These are phyloP conservation scores for Graphium colonna DNA, from an alignment of 2,888 invertebrate genomes.

Conservation along the genomic window DNA sequence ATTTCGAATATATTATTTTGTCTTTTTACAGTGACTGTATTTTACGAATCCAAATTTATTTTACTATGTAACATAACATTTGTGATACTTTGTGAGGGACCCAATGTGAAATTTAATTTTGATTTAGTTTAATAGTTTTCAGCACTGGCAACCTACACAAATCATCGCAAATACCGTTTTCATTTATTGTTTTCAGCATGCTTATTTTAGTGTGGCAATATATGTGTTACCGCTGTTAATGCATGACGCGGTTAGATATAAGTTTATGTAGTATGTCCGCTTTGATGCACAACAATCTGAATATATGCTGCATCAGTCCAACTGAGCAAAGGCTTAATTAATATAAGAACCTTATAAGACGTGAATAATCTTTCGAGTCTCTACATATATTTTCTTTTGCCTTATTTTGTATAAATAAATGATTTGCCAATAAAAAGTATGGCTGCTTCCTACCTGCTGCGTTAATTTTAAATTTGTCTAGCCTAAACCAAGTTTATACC, in stretches of 20 bases:
- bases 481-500: too few relatives aligned
- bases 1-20: slow-evolving; percentile 14
- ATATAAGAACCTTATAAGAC: too few relatives aligned
- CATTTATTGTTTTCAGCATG: slow-evolving; percentile 22
- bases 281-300: slow-evolving; percentile 20
- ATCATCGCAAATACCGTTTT: slow-evolving; percentile 28
- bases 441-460: slow-evolving; percentile 25
- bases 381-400: too few relatives aligned
- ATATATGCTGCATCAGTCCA: not conserved
- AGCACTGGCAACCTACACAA: slow-evolving; percentile 46
- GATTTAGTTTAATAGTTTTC: slow-evolving; percentile 19
- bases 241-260: slow-evolving; percentile 16
- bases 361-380: too few relatives aligned
- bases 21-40: slow-evolving; percentile 17
- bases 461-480: too few relatives aligned
- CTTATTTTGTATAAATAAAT: too few relatives aligned
- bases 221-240: slow-evolving; percentile 9
- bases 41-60: slow-evolving; percentile 5
- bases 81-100: slow-evolving; percentile 42
- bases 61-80: slow-evolving; percentile 21
- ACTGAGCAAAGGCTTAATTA: not conserved
- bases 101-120: not conserved
- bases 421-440: slow-evolving; percentile 45
- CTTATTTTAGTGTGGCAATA: slow-evolving; percentile 6
- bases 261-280: slow-evolving; percentile 16